phyloP scores from a whole-genome alignment of 1,140 invertebrate genomes.

The Antheraea pernyi region DNA sequence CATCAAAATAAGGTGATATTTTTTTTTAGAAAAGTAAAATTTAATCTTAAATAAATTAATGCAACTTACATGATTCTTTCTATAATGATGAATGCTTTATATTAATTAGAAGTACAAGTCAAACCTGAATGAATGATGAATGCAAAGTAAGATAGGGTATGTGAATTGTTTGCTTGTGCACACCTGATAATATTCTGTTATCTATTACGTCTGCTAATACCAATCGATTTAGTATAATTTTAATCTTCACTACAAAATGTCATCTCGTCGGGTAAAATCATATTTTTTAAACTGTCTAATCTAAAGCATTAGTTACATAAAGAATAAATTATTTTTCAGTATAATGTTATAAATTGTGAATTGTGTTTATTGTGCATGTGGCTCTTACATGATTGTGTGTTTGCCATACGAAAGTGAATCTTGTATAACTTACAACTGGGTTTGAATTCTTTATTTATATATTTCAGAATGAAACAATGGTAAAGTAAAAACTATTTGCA shows the following conservation, averaged over 20 bases:
- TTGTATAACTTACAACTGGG: conserved; percentile 1
- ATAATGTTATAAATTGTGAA: conserved; percentile 9
- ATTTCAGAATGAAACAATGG: not conserved
- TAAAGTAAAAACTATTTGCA: not conserved
- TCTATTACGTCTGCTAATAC: conserved; percentile 61
- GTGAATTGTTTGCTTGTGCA: conserved; percentile 43
- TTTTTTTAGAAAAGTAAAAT: not conserved
- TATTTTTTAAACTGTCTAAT: conserved; percentile 24
- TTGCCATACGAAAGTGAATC: conserved; percentile 14
- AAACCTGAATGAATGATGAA: conserved; percentile 37
- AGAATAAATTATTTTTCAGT: not conserved
- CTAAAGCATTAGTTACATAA: not conserved
- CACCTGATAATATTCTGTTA: conserved; percentile 61
- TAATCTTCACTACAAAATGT: conserved; percentile 62
- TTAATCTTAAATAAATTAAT: not conserved
- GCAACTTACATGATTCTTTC: not conserved
- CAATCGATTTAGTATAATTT: conserved; percentile 62
- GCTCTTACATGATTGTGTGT: conserved; percentile 15
- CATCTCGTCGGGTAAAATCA: conserved; percentile 64
- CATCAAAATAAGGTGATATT: not conserved
- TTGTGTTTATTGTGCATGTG: conserved; percentile 15
- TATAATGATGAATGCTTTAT: no score
- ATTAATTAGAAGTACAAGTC: conserved; percentile 26
- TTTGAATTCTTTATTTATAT: not conserved
- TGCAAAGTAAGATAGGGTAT: conserved; percentile 34